phyloP scores from a whole-genome alignment of 2,888 invertebrate species.

The Portevinia maculata region DNA sequence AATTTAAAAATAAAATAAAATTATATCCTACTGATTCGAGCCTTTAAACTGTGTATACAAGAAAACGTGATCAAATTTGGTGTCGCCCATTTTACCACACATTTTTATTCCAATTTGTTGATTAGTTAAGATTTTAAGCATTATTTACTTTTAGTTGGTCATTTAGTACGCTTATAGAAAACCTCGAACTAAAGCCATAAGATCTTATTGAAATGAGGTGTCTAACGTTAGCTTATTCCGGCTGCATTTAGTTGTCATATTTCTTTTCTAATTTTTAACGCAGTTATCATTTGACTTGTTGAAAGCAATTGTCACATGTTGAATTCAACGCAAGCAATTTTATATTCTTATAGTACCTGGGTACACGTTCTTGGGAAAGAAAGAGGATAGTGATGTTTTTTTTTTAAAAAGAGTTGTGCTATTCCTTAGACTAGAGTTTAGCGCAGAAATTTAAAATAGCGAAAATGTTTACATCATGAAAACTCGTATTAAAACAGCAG shows the following conservation, averaged over 20 bases:
- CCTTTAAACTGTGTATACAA: neutral
- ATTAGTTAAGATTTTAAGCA: conserved; percentile 49
- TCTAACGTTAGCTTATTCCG: conserved; percentile 33
- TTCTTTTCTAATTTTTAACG: conserved; percentile 12
- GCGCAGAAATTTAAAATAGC: too few species aligned
- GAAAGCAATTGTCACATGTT: neutral
- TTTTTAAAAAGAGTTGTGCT: too few species aligned
- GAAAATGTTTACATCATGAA: too few species aligned
- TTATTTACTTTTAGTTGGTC: conserved; percentile 34
- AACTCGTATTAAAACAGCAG: too few species aligned
- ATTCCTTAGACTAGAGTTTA: too few species aligned
- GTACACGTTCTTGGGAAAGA: too few species aligned
- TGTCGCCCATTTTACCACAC: conserved; percentile 29
- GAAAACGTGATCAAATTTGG: conserved; percentile 67
- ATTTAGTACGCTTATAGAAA: conserved; percentile 51
- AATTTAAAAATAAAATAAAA: neutral
- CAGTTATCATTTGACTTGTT: conserved; percentile 50
- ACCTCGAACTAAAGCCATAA: conserved; percentile 41
- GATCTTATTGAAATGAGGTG: conserved; percentile 14
- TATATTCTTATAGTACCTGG: too few species aligned
- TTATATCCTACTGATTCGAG: neutral
- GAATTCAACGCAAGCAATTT: too few species aligned
- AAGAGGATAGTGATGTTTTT: too few species aligned
- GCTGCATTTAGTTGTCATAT: too few species aligned
- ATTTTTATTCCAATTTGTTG: conserved; percentile 10